Evolutionary conservation across 2,113 vertebrate species (phyloP).

Genomic region (Cranoglanis bouderius): DNA sequence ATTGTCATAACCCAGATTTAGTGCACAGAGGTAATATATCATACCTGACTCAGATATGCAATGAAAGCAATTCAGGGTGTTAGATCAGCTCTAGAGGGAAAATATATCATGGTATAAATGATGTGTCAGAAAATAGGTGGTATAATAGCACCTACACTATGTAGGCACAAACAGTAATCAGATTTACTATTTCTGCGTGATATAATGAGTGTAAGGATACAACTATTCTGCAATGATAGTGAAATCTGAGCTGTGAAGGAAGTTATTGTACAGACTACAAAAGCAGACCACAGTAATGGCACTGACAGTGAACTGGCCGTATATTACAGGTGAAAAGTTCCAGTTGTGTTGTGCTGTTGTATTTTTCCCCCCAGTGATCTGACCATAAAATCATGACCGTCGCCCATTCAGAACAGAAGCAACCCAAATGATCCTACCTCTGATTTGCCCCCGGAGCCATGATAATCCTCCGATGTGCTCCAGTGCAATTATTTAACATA

Average conservation of each 20-base stretch:
- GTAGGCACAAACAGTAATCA: not conserved
- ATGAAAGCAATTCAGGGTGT: not conserved
- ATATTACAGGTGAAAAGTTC: conserved; percentile 21
- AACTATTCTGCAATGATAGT: not conserved
- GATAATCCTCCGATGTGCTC: not conserved
- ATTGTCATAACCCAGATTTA: conserved; percentile 22
- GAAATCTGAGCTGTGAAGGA: not conserved
- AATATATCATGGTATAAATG: not conserved
- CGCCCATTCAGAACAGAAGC: not conserved
- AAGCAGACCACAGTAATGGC: not conserved
- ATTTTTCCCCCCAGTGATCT: not conserved
- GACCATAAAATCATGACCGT: not conserved
- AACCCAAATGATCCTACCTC: conserved; percentile 24
- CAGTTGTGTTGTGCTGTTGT: not conserved
- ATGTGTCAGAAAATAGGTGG: not conserved
- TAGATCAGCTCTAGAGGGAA: not conserved
- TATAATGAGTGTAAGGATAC: not conserved
- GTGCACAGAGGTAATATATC: not conserved
- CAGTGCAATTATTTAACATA: not conserved
- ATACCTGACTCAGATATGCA: conserved; percentile 3
- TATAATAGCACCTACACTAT: not conserved
- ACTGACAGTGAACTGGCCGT: not conserved
- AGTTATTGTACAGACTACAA: not conserved
- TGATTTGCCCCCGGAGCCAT: not conserved
- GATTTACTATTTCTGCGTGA: conserved; percentile 8